Evolutionary conservation across 2,888 invertebrate genomes (phyloP).

Genomic region (Eugnorisma glareosa): DNA sequence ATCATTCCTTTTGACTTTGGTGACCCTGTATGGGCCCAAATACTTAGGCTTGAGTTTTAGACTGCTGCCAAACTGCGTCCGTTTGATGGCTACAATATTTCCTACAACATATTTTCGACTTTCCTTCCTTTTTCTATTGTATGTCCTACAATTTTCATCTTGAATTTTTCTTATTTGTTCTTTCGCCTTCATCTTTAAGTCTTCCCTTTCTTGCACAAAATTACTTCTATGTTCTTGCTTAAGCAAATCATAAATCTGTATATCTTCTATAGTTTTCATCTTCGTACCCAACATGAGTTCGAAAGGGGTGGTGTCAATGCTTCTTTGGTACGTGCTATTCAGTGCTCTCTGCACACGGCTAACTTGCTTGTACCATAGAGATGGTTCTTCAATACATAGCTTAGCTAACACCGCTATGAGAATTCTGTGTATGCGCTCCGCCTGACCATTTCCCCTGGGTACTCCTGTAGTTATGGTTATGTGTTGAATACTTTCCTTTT

Average conservation of each 20-base stretch:
- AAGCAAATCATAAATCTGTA: neutral
- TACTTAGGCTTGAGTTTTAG: conserved; percentile 12
- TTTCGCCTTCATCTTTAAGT: neutral
- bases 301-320: conserved; percentile 52
- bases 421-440: neutral
- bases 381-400: neutral
- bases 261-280: neutral
- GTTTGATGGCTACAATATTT: conserved; percentile 14
- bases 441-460: neutral
- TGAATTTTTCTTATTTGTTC: neutral
- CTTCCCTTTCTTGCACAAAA: neutral
- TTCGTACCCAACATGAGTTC: neutral
- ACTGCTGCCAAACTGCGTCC: neutral
- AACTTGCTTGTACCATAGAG: conserved; percentile 1
- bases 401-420: neutral
- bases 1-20: neutral
- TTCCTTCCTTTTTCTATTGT: neutral
- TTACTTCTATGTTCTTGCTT: neutral
- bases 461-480: conserved; percentile 3
- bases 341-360: conserved; percentile 1
- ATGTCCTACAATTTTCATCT: neutral
- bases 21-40: neutral
- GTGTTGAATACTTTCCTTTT: neutral
- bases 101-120: neutral
- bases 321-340: conserved; percentile 19